Percentiles rank a stretch among this genome's conserved stretches.
phyloP scores from a whole-genome alignment of 2,888 invertebrate species.

The Muschampia plurimacula region DNA sequence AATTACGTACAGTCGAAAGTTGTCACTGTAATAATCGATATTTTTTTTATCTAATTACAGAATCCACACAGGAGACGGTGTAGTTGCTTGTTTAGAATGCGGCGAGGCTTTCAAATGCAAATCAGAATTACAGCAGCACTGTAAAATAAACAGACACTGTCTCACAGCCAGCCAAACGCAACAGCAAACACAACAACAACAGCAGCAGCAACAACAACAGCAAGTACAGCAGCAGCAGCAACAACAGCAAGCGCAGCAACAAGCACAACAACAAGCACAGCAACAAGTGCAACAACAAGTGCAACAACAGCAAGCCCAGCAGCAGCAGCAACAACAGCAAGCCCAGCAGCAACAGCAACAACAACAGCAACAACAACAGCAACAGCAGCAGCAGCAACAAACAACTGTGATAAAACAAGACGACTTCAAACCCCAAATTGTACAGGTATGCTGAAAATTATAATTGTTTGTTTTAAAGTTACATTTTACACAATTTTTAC shows the following conservation, averaged over 20 bases:
- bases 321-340: constrained; percentile 66
- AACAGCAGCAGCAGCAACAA: constrained; percentile 65
- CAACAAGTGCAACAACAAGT: constrained; percentile 70
- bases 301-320: constrained; percentile 59
- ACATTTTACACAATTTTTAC: too few relatives aligned
- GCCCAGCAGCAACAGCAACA: constrained; percentile 72
- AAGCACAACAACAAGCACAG: constrained; percentile 59
- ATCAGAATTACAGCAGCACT: constrained; percentile 89
- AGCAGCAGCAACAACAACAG: constrained; percentile 67
- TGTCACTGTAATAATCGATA: too few relatives aligned
- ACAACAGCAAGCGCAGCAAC: constrained; percentile 61
- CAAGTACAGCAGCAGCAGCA: constrained; percentile 68
- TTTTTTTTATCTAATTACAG: constrained; percentile 59
- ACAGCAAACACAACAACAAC: constrained; percentile 58
- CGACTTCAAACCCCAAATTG: constrained; percentile 81
- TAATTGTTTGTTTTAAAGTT: too few relatives aligned
- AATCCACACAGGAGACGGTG: constrained; percentile 91
- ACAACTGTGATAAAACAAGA: constrained; percentile 82
- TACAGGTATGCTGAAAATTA: constrained; percentile 69
- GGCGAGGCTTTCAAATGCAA: constrained; percentile 92
- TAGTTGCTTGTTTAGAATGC: constrained; percentile 90
- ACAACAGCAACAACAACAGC: constrained; percentile 61
- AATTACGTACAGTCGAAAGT: too few relatives aligned
- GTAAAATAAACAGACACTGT: constrained; percentile 84
- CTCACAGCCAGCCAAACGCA: constrained; percentile 47